These are phyloP conservation scores for Ctenomys sociabilis DNA, from an alignment of 2,113 vertebrate species.

Conservation along the genomic window DNA sequence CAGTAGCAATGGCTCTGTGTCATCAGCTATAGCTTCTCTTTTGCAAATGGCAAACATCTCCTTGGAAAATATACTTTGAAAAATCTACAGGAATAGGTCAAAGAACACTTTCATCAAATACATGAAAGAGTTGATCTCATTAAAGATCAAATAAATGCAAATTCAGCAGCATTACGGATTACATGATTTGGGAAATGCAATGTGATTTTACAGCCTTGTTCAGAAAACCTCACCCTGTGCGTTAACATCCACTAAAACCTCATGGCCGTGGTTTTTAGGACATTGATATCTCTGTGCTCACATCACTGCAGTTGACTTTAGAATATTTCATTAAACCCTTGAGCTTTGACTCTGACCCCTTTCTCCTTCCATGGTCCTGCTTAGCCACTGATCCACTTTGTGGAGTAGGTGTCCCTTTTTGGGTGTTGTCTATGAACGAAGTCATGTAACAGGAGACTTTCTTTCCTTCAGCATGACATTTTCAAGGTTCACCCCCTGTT, in stretches of 20 bases:
- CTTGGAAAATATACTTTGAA: neutral
- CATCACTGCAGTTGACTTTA: neutral
- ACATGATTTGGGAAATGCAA: neutral
- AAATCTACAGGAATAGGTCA: neutral
- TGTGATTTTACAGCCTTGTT: fast-evolving
- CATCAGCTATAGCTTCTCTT: neutral
- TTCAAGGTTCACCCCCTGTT: neutral
- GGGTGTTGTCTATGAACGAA: fast-evolving
- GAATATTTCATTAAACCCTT: neutral
- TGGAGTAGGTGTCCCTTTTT: fast-evolving
- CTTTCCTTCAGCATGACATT: neutral
- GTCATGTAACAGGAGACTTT: fast-evolving
- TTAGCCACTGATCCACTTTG: fast-evolving
- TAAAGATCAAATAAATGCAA: neutral
- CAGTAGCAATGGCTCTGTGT: fast-evolving
- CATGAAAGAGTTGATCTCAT: neutral
- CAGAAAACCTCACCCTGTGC: no score
- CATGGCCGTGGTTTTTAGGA: neutral
- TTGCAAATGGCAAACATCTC: neutral
- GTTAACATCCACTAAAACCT: neutral
- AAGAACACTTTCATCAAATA: neutral
- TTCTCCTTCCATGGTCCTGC: neutral
- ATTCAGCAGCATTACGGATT: neutral
- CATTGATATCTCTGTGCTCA: neutral
- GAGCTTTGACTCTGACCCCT: neutral